Base-by-base conservation (phyloP, 2,797 vertebrate genomes). In the Gouania willdenowi region DNA sequence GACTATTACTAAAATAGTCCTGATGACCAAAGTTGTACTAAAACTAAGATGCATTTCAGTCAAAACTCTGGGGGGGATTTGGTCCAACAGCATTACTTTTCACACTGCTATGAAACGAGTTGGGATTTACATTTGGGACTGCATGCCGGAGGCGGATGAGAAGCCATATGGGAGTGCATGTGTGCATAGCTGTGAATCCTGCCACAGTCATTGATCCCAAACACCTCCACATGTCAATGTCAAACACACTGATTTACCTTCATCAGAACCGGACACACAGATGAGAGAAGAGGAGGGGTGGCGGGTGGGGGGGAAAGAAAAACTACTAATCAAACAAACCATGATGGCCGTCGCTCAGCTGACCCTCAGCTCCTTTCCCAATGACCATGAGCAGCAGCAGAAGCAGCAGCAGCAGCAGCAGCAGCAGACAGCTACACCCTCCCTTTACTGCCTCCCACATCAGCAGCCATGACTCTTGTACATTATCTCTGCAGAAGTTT, bases 301-400 rank as follows among this genome's bases (percentile, higher is more conserved):
- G 41, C 45, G 66, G 43, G 72, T 63, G 69, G 61, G 39, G 41
- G 45, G 66, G 43, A 70, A 59, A 45, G 77, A 44, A 49, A 81
- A 79, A 74, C 52, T 64, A 57, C 45, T 69, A 77, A 82, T 75
- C 86, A 84, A 89, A 87, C 87, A 86, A 78, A 88, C 82, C 79
- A 67, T 65, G 71, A 73, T 72, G 64, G 77, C 76, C 79, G 61
- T 83, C 54, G 43, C 49, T 75, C 85, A 79, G 74, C 61, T 25
- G 35, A 56, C 71, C 65, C 66, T 71, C 49, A 66, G 76, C 71
- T 79, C 71, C 74, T 69, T 70, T 45, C 77, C 78, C 82, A n/a
- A 54, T 66, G 80, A 82, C 70, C 57, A 71, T 74, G 76, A 70
- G 64, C 63, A 30, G 43, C 33, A 55, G 62, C 66, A 75, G 44